Evolutionary conservation across 2,797 vertebrate species (phyloP), one percentile per base, ranked within the genome.

Genomic region (Dendrocincla tyrannina): DNA sequence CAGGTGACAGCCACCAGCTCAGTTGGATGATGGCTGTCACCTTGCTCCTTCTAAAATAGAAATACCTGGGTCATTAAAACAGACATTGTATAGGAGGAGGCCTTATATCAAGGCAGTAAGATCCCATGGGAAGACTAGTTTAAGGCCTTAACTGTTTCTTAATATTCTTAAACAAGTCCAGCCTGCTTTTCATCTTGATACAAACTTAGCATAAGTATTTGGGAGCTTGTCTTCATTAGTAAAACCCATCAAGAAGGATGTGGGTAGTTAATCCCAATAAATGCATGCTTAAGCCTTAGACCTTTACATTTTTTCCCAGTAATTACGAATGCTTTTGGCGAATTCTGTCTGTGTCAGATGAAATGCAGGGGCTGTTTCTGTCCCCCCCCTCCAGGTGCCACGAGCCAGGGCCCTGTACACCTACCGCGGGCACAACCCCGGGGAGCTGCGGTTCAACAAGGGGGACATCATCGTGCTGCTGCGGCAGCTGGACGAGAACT

Each of bases 401-500:
- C 97, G 98, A 74, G 97, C 98, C 82, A 98, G 98, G 97, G 97
- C 98, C 13, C 94, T 98, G 28, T 98, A 95, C 84, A 98, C 96
- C 79, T 98, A 98, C 76, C 96, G 97, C 73, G 98, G 98, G 24
- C 98, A 98, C 94, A 93, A 79, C 47, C 97, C 98, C 0, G 98
- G 98, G 41, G 98, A 98, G 96, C 97, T 97, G 95, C 96, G 97
- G 76, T 98, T 98, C 96, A 98, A 97, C 39, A 98, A 98, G 63
- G 98, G 98, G 41, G 98, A 99, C 52, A 85, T 98, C 84, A 96
- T 98, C 81, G 42, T 97, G 62, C 96, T 97, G 42, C 98, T 98
- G 50, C 98, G 97, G 80, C 98, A 98, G 96, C 97, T 98, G 85
- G 98, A 99, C 9, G 98, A 99, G 76, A 98, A 98, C 91, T 98